phyloP scores from a whole-genome alignment of 2,797 vertebrate species.

The Pseudomugil tenellus region DNA sequence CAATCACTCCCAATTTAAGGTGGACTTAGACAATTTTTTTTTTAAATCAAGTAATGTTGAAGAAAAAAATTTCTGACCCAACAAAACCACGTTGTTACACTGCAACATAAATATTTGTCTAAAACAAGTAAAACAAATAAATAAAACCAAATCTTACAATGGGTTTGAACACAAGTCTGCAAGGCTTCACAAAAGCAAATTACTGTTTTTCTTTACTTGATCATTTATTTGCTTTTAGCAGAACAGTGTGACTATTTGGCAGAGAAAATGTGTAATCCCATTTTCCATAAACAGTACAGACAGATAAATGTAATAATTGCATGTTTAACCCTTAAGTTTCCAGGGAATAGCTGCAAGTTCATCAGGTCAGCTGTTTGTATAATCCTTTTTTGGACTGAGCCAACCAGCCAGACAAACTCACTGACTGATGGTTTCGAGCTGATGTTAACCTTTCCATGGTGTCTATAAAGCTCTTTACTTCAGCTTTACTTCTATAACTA shows the following conservation, averaged over 20 bases:
- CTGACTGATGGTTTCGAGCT: no score
- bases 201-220: no score
- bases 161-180: no score
- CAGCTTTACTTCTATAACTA: no score
- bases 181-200: no score
- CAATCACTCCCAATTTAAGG: background rate
- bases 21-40: background rate
- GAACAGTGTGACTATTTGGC: background rate
- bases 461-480: no score
- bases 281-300: background rate
- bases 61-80: background rate
- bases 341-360: background rate
- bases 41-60: background rate
- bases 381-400: no score
- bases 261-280: background rate
- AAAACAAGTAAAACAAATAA: background rate
- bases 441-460: no score
- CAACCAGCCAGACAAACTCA: no score
- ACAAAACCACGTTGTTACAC: background rate
- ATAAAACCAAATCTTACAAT: no score
- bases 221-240: background rate
- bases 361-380: background rate
- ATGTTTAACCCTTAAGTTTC: background rate
- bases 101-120: background rate
- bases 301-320: background rate